A percentile compares a stretch with the other conserved stretches of the same genome.
These are phyloP conservation scores for Luscinia megarhynchos DNA, from an alignment of 2,797 vertebrate genomes.

Conservation along the genomic window DNA sequence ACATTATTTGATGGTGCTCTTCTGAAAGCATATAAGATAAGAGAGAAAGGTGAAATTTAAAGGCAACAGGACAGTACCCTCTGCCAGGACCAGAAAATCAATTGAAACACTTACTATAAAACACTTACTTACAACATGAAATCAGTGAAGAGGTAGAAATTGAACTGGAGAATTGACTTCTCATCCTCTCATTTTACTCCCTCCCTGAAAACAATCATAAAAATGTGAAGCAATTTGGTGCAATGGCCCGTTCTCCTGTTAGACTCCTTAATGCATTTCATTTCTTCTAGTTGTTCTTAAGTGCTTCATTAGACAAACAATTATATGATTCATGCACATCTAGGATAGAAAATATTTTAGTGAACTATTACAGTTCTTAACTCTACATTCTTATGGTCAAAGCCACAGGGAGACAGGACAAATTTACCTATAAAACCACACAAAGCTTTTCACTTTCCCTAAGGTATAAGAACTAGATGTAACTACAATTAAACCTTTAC, in stretches of 20 bases:
- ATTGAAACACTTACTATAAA: background rate
- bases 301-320: slow-evolving; percentile 49
- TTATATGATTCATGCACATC: slow-evolving; percentile 34
- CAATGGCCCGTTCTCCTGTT: background rate
- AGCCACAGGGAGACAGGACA: slow-evolving; percentile 37
- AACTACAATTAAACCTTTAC: background rate
- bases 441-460: background rate
- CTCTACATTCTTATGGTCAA: slow-evolving; percentile 31
- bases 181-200: slow-evolving; percentile 30
- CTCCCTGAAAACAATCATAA: slow-evolving; percentile 47
- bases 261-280: slow-evolving; percentile 16
- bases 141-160: slow-evolving; percentile 38
- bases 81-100: background rate
- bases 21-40: background rate
- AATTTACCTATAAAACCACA: slow-evolving; percentile 1
- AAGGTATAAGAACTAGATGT: background rate
- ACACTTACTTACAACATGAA: background rate
- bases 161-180: slow-evolving; percentile 36
- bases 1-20: background rate
- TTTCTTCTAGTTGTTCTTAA: slow-evolving; percentile 43
- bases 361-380: background rate
- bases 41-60: background rate
- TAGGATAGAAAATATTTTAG: slow-evolving; percentile 54
- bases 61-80: background rate
- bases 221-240: slow-evolving; percentile 8